phyloP scores from a whole-genome alignment of 2,113 vertebrate genomes.

The Bos indicus region DNA sequence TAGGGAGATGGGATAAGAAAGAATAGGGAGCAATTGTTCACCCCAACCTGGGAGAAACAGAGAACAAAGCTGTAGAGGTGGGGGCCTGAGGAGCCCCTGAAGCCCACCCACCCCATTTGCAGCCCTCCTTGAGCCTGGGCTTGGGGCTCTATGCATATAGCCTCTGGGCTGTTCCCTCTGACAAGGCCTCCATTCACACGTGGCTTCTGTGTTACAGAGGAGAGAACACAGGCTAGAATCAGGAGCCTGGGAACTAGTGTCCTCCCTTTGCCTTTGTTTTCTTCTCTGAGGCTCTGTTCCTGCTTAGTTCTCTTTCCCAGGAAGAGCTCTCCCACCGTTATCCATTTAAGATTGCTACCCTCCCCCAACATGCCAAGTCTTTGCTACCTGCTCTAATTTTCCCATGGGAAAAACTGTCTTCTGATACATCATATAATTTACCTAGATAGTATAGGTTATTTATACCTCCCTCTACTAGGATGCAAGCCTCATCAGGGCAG shows the following conservation, averaged over 20 bases:
- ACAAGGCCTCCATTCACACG: background rate
- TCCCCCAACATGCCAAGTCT: background rate
- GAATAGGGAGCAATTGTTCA: background rate
- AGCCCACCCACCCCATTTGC: background rate
- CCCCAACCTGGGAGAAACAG: background rate
- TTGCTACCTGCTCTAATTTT: background rate
- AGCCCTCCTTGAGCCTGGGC: background rate
- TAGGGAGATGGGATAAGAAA: background rate
- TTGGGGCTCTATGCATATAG: background rate
- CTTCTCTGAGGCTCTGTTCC: background rate
- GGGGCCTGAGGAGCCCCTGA: background rate
- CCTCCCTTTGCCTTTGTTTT: background rate
- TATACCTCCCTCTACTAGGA: background rate
- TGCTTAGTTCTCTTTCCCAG: background rate
- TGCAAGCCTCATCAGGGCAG: background rate
- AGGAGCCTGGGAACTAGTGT: background rate
- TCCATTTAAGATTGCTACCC: background rate
- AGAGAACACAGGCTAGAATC: background rate
- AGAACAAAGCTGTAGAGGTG: background rate
- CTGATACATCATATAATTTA: background rate
- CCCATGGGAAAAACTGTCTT: background rate
- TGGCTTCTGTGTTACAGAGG: background rate
- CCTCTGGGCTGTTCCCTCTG: background rate
- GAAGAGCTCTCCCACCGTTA: background rate
- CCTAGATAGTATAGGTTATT: background rate